These are phyloP conservation scores for Napeogenes inachia DNA, from an alignment of 2,888 invertebrate species.

Conservation along the genomic window DNA sequence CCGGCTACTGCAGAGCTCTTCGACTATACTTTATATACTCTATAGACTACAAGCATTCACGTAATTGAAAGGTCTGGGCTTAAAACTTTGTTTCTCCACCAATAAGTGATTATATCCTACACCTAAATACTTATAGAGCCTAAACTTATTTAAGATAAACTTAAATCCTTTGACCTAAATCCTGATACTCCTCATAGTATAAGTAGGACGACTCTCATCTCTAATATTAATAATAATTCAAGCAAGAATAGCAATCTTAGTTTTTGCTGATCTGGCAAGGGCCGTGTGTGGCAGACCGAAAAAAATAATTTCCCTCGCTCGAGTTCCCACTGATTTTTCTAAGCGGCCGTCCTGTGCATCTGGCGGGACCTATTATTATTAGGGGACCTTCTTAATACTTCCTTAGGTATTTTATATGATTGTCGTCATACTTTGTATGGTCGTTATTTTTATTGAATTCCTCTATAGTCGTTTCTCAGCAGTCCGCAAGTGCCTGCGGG, in stretches of 20 bases:
- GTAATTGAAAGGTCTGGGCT: slow-evolving; percentile 1
- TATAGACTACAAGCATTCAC: background rate
- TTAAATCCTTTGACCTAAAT: slow-evolving; percentile 14
- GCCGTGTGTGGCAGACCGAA: slow-evolving; percentile 76
- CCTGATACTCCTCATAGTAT: slow-evolving; percentile 1
- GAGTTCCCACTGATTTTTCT: slow-evolving; percentile 75
- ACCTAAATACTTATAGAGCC: too few species aligned
- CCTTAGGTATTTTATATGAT: slow-evolving; percentile 75
- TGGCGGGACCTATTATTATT: slow-evolving; percentile 76
- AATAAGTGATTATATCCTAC: background rate
- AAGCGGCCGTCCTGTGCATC: slow-evolving; percentile 74
- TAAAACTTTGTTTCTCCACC: background rate
- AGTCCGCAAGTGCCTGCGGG: slow-evolving; percentile 54
- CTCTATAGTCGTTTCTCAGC: slow-evolving; percentile 49
- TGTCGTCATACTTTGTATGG: slow-evolving; percentile 73
- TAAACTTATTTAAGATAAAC: too few species aligned
- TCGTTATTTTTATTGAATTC: slow-evolving; percentile 76
- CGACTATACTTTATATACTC: background rate
- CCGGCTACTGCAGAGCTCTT: background rate
- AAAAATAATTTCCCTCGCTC: slow-evolving; percentile 75
- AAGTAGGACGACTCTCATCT: slow-evolving; percentile 16
- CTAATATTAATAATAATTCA: slow-evolving; percentile 42
- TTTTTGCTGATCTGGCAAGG: slow-evolving; percentile 71
- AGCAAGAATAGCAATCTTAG: slow-evolving; percentile 55
- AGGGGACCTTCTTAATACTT: slow-evolving; percentile 74